Percentiles rank a stretch among this genome's conserved stretches.
Conservation (phyloP, 2,797 vertebrate genomes). For the Anomalospiza imberbis region DNA sequence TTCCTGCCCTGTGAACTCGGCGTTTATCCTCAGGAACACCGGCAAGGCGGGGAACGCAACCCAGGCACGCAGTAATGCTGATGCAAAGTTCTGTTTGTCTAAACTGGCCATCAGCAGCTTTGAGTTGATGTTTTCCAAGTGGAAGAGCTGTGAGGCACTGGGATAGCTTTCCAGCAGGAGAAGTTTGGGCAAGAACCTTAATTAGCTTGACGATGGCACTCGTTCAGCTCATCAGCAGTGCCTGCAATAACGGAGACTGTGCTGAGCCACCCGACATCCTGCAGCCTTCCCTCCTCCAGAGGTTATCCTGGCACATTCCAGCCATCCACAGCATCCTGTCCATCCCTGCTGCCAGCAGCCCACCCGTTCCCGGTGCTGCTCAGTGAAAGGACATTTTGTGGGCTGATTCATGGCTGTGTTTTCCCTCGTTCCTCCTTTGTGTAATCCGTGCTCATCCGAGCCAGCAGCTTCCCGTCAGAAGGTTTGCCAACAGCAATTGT, state of each 20-base stretch:
- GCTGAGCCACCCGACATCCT: not conserved
- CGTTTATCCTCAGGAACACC: not conserved
- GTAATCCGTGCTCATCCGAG: slow-evolving; percentile 29
- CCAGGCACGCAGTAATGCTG: not conserved
- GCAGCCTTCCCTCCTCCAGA: not conserved
- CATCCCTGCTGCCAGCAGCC: not conserved
- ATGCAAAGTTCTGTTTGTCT: slow-evolving; percentile 33
- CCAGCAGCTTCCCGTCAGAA: slow-evolving; percentile 55
- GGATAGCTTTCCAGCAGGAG: slow-evolving; percentile 13
- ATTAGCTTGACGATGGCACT: not conserved
- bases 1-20: not conserved
- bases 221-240: not conserved
- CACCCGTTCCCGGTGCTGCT: not conserved
- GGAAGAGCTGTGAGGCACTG: not conserved
- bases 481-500: slow-evolving; percentile 64
- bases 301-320: not conserved
- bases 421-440: slow-evolving; percentile 29
- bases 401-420: slow-evolving; percentile 9
- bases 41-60: not conserved
- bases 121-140: not conserved
- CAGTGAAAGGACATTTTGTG: slow-evolving; percentile 1
- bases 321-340: not conserved
- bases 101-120: slow-evolving; percentile 14
- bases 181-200: slow-evolving; percentile 46
- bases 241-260: not conserved